Base-by-base conservation (phyloP, 2,113 vertebrate genomes). In the Elanoides forficatus region DNA sequence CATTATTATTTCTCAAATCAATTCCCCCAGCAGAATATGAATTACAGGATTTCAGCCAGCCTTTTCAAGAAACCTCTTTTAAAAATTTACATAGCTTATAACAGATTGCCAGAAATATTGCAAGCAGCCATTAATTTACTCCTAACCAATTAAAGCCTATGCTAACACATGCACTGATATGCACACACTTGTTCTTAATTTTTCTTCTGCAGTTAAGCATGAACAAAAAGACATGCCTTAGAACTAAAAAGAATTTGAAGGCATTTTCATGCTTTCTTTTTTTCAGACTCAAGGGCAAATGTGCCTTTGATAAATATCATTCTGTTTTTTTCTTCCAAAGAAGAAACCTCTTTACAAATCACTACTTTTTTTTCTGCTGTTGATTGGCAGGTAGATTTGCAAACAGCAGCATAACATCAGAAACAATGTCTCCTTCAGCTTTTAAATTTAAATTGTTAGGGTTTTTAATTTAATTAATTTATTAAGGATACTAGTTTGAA, bases 81-180 rank as follows among this genome's bases (percentile, higher is more conserved):
- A 98, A 98, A 98, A 97, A 98, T 97, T 95, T 97, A 97, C 89
- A 97, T 81, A 92, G 95, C 86, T 97, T 97, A 96, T 97, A 97
- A 97, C 93, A 98, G 97, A 97, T 97, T 97, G 91, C 96, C 95
- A 98, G 96, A 97, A 98, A 97, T 97, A 97, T 94, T 98, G 90
- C 87, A 98, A 95, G 94, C 91, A 97, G 88, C 88, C 97, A 98
- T 98, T 98, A 97, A 98, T 98, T 98, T 98, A 96, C 96, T 97
- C 90, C 93, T 97, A 97, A 82, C 88, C 94, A 97, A 98, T 98
- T 98, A 97, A 98, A 98, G 91, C 95, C 94, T 95, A 52, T 92
- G 93, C 95, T 98, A 97, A 98, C 98, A 97, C 82, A 97, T 78
- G 96, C 95, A 96, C 81, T 97, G 96, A 97, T 97, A 97, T 25